Evolutionary conservation across 2,113 vertebrate genomes (phyloP).

Genomic region (Meriones unguiculatus): DNA sequence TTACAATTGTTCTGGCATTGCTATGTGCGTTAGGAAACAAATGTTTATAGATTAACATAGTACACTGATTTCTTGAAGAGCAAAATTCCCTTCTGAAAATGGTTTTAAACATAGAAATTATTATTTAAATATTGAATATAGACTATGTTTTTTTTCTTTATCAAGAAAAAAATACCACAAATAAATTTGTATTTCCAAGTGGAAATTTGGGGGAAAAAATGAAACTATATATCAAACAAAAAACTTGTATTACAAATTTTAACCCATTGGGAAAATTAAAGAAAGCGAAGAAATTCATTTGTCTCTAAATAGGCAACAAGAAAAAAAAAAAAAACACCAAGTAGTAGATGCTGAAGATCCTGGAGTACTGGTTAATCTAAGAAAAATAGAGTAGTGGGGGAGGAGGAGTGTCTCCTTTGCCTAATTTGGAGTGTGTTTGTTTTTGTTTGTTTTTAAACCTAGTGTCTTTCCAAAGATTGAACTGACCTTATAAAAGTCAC

Average conservation of each 20-base stretch:
- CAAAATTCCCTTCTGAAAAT: not conserved
- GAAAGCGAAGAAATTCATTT: not conserved
- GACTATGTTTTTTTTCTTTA: not conserved
- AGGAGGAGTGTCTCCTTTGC: not conserved
- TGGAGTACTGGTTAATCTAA: not conserved
- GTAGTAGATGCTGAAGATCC: not conserved
- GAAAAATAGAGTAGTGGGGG: not conserved
- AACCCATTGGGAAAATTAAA: not conserved
- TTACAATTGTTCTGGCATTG: not conserved
- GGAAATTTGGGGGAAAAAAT: slow-evolving; percentile 53
- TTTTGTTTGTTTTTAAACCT: not conserved
- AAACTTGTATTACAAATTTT: not conserved
- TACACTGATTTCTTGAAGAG: not conserved
- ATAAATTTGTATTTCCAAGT: slow-evolving; percentile 5
- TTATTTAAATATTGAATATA: not conserved
- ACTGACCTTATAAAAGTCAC: not conserved
- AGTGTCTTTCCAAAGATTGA: not conserved
- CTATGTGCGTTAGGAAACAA: not conserved
- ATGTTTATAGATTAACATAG: slow-evolving; percentile 9
- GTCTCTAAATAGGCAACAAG: not conserved
- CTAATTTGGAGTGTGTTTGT: not conserved
- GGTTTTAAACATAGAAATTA: not conserved
- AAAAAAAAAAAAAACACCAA: not conserved
- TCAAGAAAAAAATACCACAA: not conserved
- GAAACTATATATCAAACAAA: slow-evolving; percentile 7